phyloP scores from a whole-genome alignment of 2,797 vertebrate species.

The Strix occidentalis region DNA sequence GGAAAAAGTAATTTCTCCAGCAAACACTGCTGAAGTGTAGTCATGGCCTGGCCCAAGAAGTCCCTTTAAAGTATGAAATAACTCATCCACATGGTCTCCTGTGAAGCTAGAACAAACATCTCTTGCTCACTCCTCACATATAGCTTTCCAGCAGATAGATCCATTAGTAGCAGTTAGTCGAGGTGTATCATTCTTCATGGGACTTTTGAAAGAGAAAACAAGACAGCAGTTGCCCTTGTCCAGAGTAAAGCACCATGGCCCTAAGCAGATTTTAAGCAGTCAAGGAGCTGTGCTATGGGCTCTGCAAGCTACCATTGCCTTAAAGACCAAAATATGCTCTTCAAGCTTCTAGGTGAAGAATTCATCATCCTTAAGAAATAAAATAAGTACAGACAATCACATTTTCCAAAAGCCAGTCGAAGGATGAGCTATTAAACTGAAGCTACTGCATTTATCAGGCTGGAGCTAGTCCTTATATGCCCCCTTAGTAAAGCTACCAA shows the following conservation, averaged over 20 bases:
- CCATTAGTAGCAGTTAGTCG: neutral
- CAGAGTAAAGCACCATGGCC: neutral
- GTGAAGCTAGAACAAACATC: neutral
- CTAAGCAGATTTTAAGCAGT: neutral
- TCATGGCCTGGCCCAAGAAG: neutral
- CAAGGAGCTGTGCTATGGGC: neutral
- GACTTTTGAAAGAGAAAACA: neutral
- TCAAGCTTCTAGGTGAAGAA: neutral
- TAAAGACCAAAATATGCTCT: neutral
- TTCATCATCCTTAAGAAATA: neutral
- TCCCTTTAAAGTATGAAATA: neutral
- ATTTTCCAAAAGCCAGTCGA: neutral
- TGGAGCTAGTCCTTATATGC: neutral
- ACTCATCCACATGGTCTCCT: neutral
- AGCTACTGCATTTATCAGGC: neutral
- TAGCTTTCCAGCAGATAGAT: neutral
- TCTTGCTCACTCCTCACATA: neutral
- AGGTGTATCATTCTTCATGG: neutral
- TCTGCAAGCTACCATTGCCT: neutral
- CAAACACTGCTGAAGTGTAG: accelerated
- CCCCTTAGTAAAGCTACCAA: neutral
- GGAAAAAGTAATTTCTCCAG: neutral
- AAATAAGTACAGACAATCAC: neutral
- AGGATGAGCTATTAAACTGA: neutral
- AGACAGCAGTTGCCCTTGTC: neutral